Percentiles rank a stretch among this genome's conserved stretches.
phyloP scores from a whole-genome alignment of 2,113 vertebrate genomes.

The Ciconia boyciana region DNA sequence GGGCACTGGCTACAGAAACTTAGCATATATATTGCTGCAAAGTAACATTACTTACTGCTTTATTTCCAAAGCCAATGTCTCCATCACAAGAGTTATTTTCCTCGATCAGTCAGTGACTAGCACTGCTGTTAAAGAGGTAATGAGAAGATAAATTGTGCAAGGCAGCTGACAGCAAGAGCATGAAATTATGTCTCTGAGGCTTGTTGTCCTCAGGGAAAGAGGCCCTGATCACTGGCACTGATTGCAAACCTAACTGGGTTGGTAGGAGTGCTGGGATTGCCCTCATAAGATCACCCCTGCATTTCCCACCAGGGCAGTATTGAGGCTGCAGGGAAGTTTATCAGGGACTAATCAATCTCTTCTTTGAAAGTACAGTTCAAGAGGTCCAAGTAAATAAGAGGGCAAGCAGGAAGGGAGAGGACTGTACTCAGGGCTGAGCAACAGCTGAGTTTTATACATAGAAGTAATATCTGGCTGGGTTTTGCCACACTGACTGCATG shows the following conservation, averaged over 20 bases:
- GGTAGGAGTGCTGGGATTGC: neutral
- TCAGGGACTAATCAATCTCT: neutral
- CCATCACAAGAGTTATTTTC: slow-evolving; percentile 1
- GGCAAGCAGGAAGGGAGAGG: neutral
- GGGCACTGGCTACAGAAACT: neutral
- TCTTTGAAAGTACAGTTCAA: neutral
- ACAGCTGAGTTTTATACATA: neutral
- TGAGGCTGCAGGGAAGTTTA: neutral
- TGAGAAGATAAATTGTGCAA: slow-evolving; percentile 39
- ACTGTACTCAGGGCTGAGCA: neutral
- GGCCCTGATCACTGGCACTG: neutral
- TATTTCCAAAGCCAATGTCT: neutral
- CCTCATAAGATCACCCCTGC: neutral
- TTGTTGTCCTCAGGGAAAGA: neutral
- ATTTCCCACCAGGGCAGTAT: neutral
- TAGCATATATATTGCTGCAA: neutral
- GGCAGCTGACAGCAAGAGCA: slow-evolving; percentile 9
- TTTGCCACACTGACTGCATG: neutral
- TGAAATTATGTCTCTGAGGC: slow-evolving; percentile 13
- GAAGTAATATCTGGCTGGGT: neutral
- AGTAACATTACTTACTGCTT: neutral
- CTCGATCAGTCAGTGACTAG: neutral
- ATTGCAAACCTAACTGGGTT: neutral
- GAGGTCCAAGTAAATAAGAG: neutral
- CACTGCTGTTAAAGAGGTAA: slow-evolving; percentile 29